Evolutionary conservation across 2,113 vertebrate species (phyloP), one percentile per base, ranked within the genome.

Genomic region (Caranx ignobilis): DNA sequence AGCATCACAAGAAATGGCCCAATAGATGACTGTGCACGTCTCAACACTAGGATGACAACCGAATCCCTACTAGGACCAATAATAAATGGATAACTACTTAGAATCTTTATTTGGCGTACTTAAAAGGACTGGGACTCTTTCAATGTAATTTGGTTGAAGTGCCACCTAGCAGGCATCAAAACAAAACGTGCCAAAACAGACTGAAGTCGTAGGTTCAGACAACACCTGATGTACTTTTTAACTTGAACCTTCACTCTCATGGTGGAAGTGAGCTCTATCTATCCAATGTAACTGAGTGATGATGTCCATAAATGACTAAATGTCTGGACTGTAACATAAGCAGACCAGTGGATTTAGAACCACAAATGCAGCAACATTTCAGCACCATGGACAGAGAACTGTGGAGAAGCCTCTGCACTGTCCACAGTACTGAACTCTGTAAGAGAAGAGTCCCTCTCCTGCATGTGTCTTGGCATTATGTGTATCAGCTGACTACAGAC

Each of bases 361-460:
- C 15, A 37, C 0, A 1, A 31, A 18, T 63, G 35, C 34, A 18
- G 16, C 21, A 32, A 26, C 15, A 34, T 18, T 75, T 87, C 75
- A 88, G 82, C 52, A 87, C 84, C 80, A 77, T 4, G 56, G 75
- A 79, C 76, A 87, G 79, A 39, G 8, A 39, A 3, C n/a, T 11
- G 15, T 12, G 11, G 18, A 0, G 18, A 16, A n/a, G 69, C 21
- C 18, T 55, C 4, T 10, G 39, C 7, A 3, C 79, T 83, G 76
- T 87, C 88, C 85, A 11, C 67, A 68, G 85, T 83, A 10, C 87
- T 82, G 85, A 26, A 52, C 18, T 39, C 13, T 13, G 21, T 7
- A 21, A 7, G 50, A 21, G 45, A 12, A 5, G 37, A 26, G 60
- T 31, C 41, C n/a, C 18, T 35, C 69, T 60, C 62, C 55, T 39